phyloP scores from a whole-genome alignment of 2,888 invertebrate genomes.

The Resseliella maxima region DNA sequence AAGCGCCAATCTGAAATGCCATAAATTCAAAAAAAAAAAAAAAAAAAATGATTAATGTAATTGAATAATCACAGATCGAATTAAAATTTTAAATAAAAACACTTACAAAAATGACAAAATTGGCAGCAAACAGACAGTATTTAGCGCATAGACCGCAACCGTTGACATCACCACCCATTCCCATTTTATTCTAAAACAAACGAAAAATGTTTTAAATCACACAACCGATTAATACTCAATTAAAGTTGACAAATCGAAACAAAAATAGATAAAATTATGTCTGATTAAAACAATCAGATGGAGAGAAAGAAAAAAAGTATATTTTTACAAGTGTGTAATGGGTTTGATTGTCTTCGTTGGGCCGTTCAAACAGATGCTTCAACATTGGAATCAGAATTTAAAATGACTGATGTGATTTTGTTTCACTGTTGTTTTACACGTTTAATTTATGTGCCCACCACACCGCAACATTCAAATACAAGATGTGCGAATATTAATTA shows the following conservation, averaged over 20 bases:
- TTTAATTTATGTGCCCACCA: not conserved
- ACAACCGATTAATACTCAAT: not conserved
- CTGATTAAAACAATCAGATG: not conserved
- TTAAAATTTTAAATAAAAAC: constrained; percentile 58
- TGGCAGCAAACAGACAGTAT: constrained; percentile 84
- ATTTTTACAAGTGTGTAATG: constrained; percentile 21
- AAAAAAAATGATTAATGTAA: not conserved
- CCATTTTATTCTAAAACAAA: constrained; percentile 70
- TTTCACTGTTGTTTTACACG: constrained; percentile 9
- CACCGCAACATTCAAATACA: not conserved
- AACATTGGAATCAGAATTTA: not conserved
- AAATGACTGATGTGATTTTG: constrained; percentile 22
- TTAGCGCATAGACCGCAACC: constrained; percentile 91
- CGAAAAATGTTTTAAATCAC: not conserved
- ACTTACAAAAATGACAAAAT: constrained; percentile 89
- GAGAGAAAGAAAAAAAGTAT: not conserved
- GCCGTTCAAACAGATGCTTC: constrained; percentile 44
- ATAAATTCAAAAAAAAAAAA: constrained; percentile 41
- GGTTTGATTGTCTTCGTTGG: constrained; percentile 37
- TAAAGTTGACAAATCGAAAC: not conserved
- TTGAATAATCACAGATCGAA: not conserved
- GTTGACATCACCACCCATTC: constrained; percentile 84
- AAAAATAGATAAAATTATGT: not conserved
- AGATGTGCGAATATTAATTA: not conserved
- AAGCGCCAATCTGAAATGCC: constrained; percentile 77